Percentiles rank a stretch among this genome's conserved stretches.
phyloP scores from a whole-genome alignment of 30 jellyfish, hydroid and myxozoan species.

The Rhopilema esculentum region DNA sequence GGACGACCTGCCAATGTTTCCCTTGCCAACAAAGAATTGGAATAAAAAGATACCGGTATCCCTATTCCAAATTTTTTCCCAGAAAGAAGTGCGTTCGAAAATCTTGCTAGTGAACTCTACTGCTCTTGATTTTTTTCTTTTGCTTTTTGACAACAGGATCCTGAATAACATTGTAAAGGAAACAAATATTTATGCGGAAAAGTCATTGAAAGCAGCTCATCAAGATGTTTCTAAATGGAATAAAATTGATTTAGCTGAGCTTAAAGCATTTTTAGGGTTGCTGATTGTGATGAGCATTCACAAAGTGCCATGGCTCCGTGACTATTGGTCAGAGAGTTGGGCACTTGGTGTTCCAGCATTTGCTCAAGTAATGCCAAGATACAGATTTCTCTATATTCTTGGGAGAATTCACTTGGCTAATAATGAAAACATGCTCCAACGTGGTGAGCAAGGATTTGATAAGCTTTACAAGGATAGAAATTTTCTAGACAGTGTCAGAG shows the following conservation, averaged over 20 bases:
- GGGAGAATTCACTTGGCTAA: constrained; percentile 2
- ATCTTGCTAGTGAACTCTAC: constrained; percentile 11
- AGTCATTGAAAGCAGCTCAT: constrained; percentile 2
- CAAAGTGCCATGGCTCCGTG: constrained; percentile 23
- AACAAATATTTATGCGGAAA: background rate
- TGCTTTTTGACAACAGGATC: constrained; percentile 16
- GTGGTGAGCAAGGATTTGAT: constrained; percentile 11
- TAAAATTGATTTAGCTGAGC: constrained; percentile 5
- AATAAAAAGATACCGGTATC: background rate
- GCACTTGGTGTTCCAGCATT: constrained; percentile 21
- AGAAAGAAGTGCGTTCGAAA: constrained; percentile 7
- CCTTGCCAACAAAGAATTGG: background rate
- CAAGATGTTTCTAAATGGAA: constrained; percentile 4
- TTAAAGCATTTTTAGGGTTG: constrained; percentile 2
- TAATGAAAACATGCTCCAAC: constrained; percentile 11
- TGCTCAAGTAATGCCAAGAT: constrained; percentile 4
- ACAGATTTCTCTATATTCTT: constrained; percentile 8
- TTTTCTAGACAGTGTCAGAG: background rate
- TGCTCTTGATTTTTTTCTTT: constrained; percentile 14
- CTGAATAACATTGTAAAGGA: constrained; percentile 14
- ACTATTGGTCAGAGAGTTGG: constrained; percentile 20
- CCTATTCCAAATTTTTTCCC: background rate
- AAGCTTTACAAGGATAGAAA: constrained; percentile 14
- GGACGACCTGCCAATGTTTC: constrained; percentile 8
- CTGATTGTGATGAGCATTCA: constrained; percentile 31